phyloP scores from a whole-genome alignment of 2,797 vertebrate genomes.

The Caiman crocodilus region DNA sequence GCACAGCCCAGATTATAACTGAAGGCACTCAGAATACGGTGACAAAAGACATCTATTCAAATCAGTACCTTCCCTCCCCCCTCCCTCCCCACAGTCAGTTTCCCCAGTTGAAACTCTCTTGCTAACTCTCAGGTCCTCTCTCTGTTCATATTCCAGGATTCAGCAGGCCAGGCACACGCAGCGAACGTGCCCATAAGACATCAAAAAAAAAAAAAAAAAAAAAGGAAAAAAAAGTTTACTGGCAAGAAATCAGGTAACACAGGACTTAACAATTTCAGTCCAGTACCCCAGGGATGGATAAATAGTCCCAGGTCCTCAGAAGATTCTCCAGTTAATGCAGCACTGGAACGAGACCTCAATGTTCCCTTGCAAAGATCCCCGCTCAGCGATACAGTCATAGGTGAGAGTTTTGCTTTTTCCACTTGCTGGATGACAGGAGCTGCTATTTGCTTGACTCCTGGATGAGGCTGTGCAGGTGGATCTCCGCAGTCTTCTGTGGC shows the following conservation, averaged over 20 bases:
- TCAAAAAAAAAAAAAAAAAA: too few relatives aligned
- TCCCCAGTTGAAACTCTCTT: not conserved
- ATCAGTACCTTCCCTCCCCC: conserved; percentile 52
- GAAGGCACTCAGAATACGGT: conserved; percentile 82
- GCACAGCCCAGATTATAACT: conserved; percentile 75
- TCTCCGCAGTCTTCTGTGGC: conserved; percentile 85
- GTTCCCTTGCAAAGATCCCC: conserved; percentile 51
- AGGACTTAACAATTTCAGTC: conserved; percentile 18
- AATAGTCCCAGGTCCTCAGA: not conserved
- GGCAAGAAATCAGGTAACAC: not conserved
- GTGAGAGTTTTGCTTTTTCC: conserved; percentile 4
- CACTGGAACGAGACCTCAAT: conserved; percentile 60
- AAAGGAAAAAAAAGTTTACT: not conserved
- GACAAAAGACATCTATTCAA: conserved; percentile 58
- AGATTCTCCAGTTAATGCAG: conserved; percentile 42
- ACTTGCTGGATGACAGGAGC: conserved; percentile 9
- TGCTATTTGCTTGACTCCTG: conserved; percentile 83
- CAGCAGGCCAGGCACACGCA: conserved; percentile 50
- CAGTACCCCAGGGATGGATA: conserved; percentile 22
- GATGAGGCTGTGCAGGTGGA: conserved; percentile 90
- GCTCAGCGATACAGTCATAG: not conserved
- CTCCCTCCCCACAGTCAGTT: not conserved
- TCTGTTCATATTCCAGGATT: conserved; percentile 15
- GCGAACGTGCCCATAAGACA: not conserved
- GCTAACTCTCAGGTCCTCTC: conserved; percentile 17